Conservation (phyloP, 1,140 invertebrate genomes). For the Bicyclus anynana region DNA sequence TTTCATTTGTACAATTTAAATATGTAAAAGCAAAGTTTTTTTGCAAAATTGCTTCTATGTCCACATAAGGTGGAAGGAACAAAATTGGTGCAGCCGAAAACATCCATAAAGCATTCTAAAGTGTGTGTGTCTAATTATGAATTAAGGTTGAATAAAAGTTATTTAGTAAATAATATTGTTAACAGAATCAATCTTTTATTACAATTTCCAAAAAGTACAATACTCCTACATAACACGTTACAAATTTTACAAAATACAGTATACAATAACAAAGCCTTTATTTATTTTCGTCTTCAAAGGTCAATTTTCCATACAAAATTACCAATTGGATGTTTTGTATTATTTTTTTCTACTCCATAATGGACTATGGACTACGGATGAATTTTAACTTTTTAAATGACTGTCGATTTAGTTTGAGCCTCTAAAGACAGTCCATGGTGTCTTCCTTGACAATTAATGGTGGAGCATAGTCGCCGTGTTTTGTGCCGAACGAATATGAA, state of each 20-base stretch:
- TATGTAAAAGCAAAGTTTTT: too few relatives aligned
- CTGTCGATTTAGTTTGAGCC: not conserved
- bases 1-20: too few relatives aligned
- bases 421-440: conserved; percentile 62
- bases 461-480: conserved; percentile 51
- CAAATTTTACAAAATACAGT: not conserved
- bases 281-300: too few relatives aligned
- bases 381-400: not conserved
- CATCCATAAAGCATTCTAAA: too few relatives aligned
- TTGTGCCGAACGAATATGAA: conserved; percentile 61
- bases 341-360: too few relatives aligned
- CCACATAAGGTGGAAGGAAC: too few relatives aligned
- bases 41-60: too few relatives aligned
- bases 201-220: not conserved
- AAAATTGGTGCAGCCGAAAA: too few relatives aligned
- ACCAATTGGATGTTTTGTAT: too few relatives aligned
- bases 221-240: not conserved
- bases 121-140: too few relatives aligned
- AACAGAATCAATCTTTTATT: not conserved
- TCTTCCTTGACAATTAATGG: conserved; percentile 65
- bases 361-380: too few relatives aligned
- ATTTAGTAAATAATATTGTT: not conserved
- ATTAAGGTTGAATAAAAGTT: not conserved
- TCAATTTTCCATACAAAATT: too few relatives aligned
- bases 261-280: not conserved